Evolutionary conservation across 2,113 vertebrate species (phyloP), one percentile per base, ranked within the genome.

Genomic region (Cyanoderma ruficeps): DNA sequence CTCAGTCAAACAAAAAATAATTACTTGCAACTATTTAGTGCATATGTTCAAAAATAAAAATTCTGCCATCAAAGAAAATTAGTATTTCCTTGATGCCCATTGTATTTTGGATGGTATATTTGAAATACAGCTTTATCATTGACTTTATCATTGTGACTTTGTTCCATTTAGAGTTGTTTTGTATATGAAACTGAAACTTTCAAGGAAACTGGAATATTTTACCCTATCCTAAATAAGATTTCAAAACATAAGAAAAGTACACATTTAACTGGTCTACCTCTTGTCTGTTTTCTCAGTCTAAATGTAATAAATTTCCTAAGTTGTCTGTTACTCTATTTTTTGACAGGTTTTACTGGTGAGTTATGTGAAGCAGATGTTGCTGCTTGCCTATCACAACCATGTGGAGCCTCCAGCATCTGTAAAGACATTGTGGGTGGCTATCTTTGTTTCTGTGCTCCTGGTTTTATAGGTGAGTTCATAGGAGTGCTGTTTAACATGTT

Each of bases 401-500:
- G 98, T 71, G 98, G 98, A 89, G 24, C 77, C 7, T 96, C 98
- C 72, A 98, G 98, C 92, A 91, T 99, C 95, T 99, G 98, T 91
- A 89, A 98, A 95, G 98, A 98, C 27, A 24, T 65, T 74, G 42
- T 89, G 49, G 93, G 82, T 55, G 97, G 97, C 69, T 98, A 98
- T 83, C 87, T 81, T 46, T 99, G 98, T 87, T 99, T 98, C 96
- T 99, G 99, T 96, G 98, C 98, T 31, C 98, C 98, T 89, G 98
- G 98, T 52, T 99, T 99, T 94, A 97, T 99, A 84, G 98, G 98
- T 98, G 89, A 64, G 97, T 97, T 86, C 92, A 63, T 16, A 56
- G 6, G 5, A 53, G 2, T 22, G 9, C 11, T 60, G 4, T 39
- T 83, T 47, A 74, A n/a, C 16, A 55, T 35, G 4, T 50, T 79